Percentiles rank a stretch among this genome's conserved stretches.
Evolutionary conservation across 2,888 invertebrate species (phyloP).

Genomic region (Drosophila lacicola): DNA sequence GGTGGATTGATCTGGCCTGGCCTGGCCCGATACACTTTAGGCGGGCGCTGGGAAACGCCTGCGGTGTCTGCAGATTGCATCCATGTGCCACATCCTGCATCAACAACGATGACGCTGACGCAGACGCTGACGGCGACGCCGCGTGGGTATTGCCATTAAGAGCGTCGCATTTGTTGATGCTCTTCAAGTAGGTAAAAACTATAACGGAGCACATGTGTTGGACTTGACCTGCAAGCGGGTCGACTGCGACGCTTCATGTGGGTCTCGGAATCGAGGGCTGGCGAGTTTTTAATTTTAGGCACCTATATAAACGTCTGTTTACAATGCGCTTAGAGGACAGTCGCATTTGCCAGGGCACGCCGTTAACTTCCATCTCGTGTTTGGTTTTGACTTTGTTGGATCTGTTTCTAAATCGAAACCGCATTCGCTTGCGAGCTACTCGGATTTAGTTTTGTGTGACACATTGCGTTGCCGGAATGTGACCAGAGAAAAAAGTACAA

Average conservation of each 20-base stretch:
- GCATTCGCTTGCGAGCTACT: slow-evolving; percentile 38
- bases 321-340: slow-evolving; percentile 65
- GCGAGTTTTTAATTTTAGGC: slow-evolving; percentile 68
- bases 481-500: slow-evolving; percentile 29
- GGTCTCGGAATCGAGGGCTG: slow-evolving; percentile 46
- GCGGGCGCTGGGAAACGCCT: slow-evolving; percentile 72
- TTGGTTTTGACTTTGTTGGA: slow-evolving; percentile 12
- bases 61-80: slow-evolving; percentile 80
- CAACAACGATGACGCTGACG: slow-evolving; percentile 22
- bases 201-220: slow-evolving; percentile 42
- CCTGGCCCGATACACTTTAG: slow-evolving; percentile 63
- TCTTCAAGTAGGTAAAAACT: slow-evolving; percentile 70
- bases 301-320: slow-evolving; percentile 80
- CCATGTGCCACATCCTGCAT: slow-evolving; percentile 82
- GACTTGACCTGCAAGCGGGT: slow-evolving; percentile 51
- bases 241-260: slow-evolving; percentile 71
- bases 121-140: slow-evolving; percentile 39
- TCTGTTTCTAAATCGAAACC: slow-evolving; percentile 54
- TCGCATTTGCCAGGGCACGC: slow-evolving; percentile 60
- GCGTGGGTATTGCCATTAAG: slow-evolving; percentile 68
- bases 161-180: slow-evolving; percentile 23
- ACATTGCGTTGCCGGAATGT: slow-evolving; percentile 60
- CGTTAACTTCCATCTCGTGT: slow-evolving; percentile 44
- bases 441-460: slow-evolving; percentile 48
- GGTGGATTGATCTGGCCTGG: not conserved